Conservation (phyloP, 2,797 vertebrate genomes). For the Lithobates sylvaticus region DNA sequence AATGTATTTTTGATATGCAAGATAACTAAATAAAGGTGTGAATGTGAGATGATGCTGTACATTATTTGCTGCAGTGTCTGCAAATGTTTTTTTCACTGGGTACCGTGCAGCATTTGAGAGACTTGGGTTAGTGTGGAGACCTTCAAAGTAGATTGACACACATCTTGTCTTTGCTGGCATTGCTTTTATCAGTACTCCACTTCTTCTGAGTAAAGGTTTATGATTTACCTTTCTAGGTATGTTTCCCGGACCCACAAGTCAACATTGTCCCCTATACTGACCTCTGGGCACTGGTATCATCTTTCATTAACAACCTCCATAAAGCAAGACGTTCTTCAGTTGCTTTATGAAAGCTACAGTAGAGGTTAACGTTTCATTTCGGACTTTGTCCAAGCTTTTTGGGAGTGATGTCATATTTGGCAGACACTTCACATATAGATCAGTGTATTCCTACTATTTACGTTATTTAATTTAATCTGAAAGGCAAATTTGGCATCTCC, state of each 20-base stretch:
- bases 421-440: constrained; percentile 40
- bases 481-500: constrained; percentile 44
- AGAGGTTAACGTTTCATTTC: constrained; percentile 40
- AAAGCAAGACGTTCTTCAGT: constrained; percentile 9
- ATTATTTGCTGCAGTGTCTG: not conserved
- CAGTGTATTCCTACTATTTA: constrained; percentile 50
- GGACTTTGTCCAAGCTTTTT: constrained; percentile 28
- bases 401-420: constrained; percentile 48
- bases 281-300: not conserved
- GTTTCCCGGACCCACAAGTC: not conserved
- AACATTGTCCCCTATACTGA: not conserved
- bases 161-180: not conserved
- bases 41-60: no score
- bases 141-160: not conserved
- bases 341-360: not conserved
- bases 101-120: not conserved
- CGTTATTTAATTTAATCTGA: constrained; percentile 52
- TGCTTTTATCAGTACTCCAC: no score
- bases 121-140: not conserved
- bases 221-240: no score
- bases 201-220: no score
- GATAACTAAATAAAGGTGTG: no score
- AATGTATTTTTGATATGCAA: no score
- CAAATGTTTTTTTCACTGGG: not conserved
- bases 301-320: not conserved